Conservation (phyloP, 1,140 invertebrate species). For the Phthorimaea operculella region DNA sequence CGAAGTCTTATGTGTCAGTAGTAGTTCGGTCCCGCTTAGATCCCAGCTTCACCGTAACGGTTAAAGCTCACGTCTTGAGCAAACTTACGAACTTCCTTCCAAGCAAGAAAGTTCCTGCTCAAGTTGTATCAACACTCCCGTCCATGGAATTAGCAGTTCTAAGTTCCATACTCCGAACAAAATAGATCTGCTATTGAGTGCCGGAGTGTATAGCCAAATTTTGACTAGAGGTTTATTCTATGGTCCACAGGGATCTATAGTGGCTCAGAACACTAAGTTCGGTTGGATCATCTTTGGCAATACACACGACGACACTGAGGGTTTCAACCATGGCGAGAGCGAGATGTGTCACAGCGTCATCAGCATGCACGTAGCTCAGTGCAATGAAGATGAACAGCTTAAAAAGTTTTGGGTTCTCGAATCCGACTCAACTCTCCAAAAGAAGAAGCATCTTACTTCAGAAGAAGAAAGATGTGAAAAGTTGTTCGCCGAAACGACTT, state of each 20-base stretch:
- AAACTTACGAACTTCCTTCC: slow-evolving; percentile 14
- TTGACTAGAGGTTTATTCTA: slow-evolving; percentile 8
- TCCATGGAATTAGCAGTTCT: slow-evolving; percentile 6
- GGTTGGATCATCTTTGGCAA: slow-evolving; percentile 23
- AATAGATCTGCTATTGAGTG: slow-evolving; percentile 11
- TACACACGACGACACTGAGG: neutral
- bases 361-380: slow-evolving; percentile 5
- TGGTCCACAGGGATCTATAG: slow-evolving; percentile 9
- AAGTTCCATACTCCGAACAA: slow-evolving; percentile 7
- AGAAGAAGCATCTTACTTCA: slow-evolving; percentile 12
- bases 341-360: slow-evolving; percentile 4
- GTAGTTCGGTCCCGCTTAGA: slow-evolving; percentile 17
- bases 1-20: slow-evolving; percentile 14
- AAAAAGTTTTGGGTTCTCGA: slow-evolving; percentile 29
- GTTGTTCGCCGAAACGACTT: slow-evolving; percentile 16
- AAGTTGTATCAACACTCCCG: neutral
- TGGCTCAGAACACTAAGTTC: slow-evolving; percentile 18
- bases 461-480: slow-evolving; percentile 27
- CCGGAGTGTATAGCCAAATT: slow-evolving; percentile 8
- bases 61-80: slow-evolving; percentile 19
- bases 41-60: slow-evolving; percentile 14
- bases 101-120: slow-evolving; percentile 7
- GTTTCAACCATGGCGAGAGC: neutral
- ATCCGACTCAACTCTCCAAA: slow-evolving; percentile 9
- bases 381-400: slow-evolving; percentile 17